Conservation (phyloP, 2,797 vertebrate species). For the Darevskia nairensis region DNA sequence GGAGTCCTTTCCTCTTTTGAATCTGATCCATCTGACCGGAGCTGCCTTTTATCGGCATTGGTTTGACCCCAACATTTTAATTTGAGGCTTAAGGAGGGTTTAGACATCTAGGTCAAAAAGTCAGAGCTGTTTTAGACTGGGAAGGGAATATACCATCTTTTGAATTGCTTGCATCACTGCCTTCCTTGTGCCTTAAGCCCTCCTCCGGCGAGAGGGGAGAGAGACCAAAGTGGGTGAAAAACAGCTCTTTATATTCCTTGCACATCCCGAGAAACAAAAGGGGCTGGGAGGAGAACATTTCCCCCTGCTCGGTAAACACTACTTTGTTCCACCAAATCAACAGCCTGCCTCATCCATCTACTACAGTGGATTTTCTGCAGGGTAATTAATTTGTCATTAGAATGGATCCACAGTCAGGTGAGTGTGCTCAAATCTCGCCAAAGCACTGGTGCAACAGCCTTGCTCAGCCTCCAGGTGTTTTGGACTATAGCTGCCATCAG, state of each 20-base stretch:
- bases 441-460: background rate
- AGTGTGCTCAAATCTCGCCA: background rate
- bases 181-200: background rate
- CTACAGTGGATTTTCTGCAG: background rate
- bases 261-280: slow-evolving; percentile 1
- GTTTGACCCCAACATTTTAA: background rate
- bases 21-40: too few species aligned
- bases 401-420: background rate
- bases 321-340: background rate
- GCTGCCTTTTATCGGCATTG: background rate
- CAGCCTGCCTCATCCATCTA: background rate
- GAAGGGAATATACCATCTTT: rapidly evolving
- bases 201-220: too few species aligned
- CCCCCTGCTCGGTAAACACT: background rate
- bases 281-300: background rate
- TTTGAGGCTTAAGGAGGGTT: background rate
- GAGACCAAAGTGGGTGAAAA: background rate
- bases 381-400: background rate
- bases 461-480: background rate
- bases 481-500: too few species aligned
- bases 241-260: background rate
- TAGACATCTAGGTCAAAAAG: background rate
- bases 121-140: background rate
- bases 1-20: background rate
- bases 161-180: background rate